These are phyloP conservation scores for Luffia ferchaultella DNA, from an alignment of 2,888 invertebrate genomes.

Conservation along the genomic window DNA sequence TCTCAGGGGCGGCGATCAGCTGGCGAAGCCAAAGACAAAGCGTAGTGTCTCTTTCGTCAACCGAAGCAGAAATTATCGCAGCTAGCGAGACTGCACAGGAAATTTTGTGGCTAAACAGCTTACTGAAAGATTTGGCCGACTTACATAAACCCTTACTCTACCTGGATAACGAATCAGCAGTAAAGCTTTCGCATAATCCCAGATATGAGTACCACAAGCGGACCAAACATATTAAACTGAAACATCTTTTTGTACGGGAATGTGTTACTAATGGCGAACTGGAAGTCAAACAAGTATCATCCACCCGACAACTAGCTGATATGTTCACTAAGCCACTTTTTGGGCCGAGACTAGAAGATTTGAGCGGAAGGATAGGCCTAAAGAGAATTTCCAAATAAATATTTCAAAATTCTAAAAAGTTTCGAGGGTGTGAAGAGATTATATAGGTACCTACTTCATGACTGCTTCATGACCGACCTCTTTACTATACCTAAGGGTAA, in stretches of 20 bases:
- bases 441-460: too few relatives aligned
- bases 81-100: slow-evolving; percentile 2
- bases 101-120: neutral
- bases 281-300: neutral
- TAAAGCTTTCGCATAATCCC: too few relatives aligned
- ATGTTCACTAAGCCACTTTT: neutral
- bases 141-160: too few relatives aligned
- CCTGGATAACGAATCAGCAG: too few relatives aligned
- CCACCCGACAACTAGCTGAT: neutral
- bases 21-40: neutral
- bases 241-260: neutral
- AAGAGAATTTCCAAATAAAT: too few relatives aligned
- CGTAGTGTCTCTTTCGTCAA: neutral
- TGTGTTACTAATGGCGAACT: neutral
- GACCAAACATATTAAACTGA: neutral
- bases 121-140: too few relatives aligned
- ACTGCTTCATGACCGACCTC: too few relatives aligned
- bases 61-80: neutral
- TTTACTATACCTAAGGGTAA: too few relatives aligned
- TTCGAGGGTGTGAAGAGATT: too few relatives aligned
- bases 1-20: neutral
- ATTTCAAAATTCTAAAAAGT: too few relatives aligned
- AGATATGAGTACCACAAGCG: neutral
- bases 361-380: too few relatives aligned
- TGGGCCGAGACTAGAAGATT: too few relatives aligned